Conservation (phyloP, 2,888 invertebrate genomes). For the Dryadula phaetusa region DNA sequence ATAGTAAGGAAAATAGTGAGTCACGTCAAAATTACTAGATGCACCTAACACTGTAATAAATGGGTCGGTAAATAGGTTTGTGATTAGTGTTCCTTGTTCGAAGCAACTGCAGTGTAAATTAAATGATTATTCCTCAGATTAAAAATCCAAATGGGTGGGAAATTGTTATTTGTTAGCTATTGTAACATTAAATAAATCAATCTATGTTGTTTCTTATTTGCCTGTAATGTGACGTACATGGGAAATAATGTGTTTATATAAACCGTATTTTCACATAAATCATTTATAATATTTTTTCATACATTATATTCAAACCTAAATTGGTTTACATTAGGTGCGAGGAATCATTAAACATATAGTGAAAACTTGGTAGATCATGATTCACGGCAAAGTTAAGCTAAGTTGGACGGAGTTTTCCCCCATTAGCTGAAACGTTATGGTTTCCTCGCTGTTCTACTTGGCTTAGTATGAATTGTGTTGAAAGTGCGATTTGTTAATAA, state of each 20-base stretch:
- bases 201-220: neutral
- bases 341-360: neutral
- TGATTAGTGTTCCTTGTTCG: slow-evolving; percentile 2
- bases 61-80: neutral
- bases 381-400: neutral
- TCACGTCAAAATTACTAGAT: slow-evolving; percentile 14
- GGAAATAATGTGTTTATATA: neutral
- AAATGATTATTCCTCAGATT: neutral
- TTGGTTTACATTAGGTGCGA: neutral
- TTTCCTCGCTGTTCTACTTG: neutral
- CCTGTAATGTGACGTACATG: neutral
- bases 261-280: neutral
- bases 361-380: neutral
- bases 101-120: slow-evolving; percentile 6
- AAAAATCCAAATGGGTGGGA: neutral
- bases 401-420: neutral
- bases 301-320: neutral
- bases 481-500: slow-evolving; percentile 21
- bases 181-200: neutral
- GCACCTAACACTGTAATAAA: slow-evolving; percentile 20
- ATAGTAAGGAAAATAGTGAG: slow-evolving; percentile 1
- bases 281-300: neutral
- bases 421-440: neutral
- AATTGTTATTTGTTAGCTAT: neutral
- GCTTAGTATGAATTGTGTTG: neutral